phyloP scores from a whole-genome alignment of 1,140 invertebrate genomes.

The Cyphomyrmex costatus region DNA sequence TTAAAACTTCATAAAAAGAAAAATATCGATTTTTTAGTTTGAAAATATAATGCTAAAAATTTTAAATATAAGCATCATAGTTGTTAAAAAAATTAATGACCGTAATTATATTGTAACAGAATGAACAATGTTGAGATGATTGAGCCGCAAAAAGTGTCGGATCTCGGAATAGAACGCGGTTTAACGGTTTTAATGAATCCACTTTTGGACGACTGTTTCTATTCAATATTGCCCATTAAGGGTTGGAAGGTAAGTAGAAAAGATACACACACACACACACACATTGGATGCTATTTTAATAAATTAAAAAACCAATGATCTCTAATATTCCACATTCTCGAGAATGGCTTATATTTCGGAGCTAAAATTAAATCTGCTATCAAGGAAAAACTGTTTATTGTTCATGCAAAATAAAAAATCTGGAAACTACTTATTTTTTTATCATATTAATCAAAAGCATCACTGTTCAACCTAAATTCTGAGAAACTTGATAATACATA shows the following conservation, averaged over 20 bases:
- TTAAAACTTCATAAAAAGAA: not conserved
- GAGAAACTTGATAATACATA: constrained; percentile 32
- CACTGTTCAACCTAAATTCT: constrained; percentile 20
- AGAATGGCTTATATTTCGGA: constrained; percentile 14
- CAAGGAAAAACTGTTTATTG: constrained; percentile 22
- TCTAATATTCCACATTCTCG: not conserved
- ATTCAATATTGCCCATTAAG: constrained; percentile 79
- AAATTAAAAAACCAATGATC: not conserved
- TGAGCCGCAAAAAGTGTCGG: not conserved
- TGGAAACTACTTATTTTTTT: constrained; percentile 11
- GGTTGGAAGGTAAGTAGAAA: constrained; percentile 79
- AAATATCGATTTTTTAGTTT: not conserved
- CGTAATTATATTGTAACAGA: constrained; percentile 3
- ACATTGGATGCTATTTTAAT: constrained; percentile 8
- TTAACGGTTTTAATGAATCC: constrained; percentile 85
- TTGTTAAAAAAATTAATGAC: not conserved
- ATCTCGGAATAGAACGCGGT: constrained; percentile 80
- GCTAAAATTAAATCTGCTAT: constrained; percentile 8
- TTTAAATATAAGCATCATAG: not conserved
- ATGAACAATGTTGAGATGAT: not conserved
- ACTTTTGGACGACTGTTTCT: constrained; percentile 86
- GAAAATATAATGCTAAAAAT: constrained; percentile 3
- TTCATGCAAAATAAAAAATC: constrained; percentile 26
- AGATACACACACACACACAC: no score
- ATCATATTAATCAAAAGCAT: constrained; percentile 28